A percentile compares a stretch with the other conserved stretches of the same genome.
These are phyloP conservation scores for Brachionus rubens DNA, from an alignment of 1,140 invertebrate species.

Conservation along the genomic window DNA sequence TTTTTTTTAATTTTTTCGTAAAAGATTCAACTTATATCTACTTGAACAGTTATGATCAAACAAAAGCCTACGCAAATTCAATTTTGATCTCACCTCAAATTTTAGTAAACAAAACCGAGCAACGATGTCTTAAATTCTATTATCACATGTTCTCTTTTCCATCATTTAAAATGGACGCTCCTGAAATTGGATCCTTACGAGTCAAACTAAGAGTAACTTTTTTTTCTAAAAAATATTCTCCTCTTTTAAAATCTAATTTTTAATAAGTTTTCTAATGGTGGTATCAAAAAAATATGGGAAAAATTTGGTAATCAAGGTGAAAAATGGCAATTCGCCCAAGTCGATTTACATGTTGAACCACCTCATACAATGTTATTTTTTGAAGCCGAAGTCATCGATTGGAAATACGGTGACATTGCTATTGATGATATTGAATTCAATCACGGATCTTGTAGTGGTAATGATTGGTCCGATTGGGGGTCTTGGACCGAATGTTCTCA, in stretches of 20 bases:
- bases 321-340: not conserved
- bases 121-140: constrained; percentile 17
- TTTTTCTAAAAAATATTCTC: not conserved
- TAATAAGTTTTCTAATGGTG: constrained; percentile 1
- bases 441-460: not conserved
- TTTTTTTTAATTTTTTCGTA: not conserved
- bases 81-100: constrained; percentile 40
- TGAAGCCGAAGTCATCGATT: constrained; percentile 45
- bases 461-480: constrained; percentile 10
- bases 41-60: constrained; percentile 44
- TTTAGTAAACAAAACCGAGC: constrained; percentile 12
- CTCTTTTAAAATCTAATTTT: not conserved
- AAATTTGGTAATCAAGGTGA: constrained; percentile 22
- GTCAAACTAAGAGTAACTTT: not conserved
- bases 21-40: constrained; percentile 39
- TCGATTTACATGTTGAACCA: constrained; percentile 22
- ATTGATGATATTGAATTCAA: constrained; percentile 17
- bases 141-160: constrained; percentile 35
- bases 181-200: not conserved
- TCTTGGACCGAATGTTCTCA: constrained; percentile 20
- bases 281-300: constrained; percentile 20
- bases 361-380: constrained; percentile 22
- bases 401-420: constrained; percentile 44
- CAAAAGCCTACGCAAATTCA: constrained; percentile 27
- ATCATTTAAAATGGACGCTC: constrained; percentile 5